Evolutionary conservation across 1,140 invertebrate genomes (phyloP), one percentile per base, ranked within the genome.

Genomic region (Magallana gigas): DNA sequence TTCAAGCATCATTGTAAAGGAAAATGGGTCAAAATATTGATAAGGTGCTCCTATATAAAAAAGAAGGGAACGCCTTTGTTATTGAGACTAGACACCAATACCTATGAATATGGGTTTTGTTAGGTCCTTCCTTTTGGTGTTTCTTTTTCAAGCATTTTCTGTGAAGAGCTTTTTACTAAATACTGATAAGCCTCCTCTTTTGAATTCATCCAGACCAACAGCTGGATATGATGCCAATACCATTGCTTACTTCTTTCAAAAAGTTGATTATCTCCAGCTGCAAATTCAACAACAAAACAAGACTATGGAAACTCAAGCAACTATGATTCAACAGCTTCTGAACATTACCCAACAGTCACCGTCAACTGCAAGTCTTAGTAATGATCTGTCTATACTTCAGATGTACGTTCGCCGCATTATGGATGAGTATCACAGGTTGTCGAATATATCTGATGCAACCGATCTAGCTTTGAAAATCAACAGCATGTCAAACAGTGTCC

Each of bases 221-320:
- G 64, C n/a, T n/a, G 64, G n/a, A 68, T 18, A 68, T n/a, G 64
- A 68, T 68, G 9, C 64, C n/a, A 68, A 18, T 68, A 18, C 64
- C 8, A 18, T 18, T 68, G 29, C 76, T 36, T 80, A 80, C 11
- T 16, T 68, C n/a, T 5, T 8, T 8, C 64, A n/a, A 18, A 16
- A 23, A 8, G 8, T 68, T 16, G 18, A 68, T 23, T 8, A 18
- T 14, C 18, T 68, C n/a, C 64, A 68, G 16, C 8, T 8, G 8
- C 64, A 68, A 68, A 68, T 68, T 14, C 14, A n/a, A 6, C 18
- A 18, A 8, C 64, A 68, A 18, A 68, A 68, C 64, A 16, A n/a
- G 8, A 68, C 64, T 14, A 7, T 68, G n/a, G 18, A 68, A 18
- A 68, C 9, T 6, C 64, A 68, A n/a, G 64, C 12, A 18, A 18